Base-by-base conservation (phyloP, 2,888 invertebrate genomes). In the Sesia bembeciformis region DNA sequence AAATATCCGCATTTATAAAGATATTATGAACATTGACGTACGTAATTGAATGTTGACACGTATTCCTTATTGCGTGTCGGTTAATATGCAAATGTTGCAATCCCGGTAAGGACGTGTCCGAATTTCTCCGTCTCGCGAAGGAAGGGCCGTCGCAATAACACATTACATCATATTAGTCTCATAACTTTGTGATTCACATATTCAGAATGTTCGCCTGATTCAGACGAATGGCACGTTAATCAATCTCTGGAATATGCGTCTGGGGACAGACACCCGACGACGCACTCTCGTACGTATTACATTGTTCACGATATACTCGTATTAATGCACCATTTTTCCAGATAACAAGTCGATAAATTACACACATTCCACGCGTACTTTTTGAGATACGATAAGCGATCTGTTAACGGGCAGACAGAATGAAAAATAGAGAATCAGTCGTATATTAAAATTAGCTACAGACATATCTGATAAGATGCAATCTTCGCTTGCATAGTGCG, bases 361-460 rank as follows among this genome's bases (percentile, higher is more conserved):
- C 54, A 58, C 58, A 56, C 62, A 64, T 62, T 64, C 60, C 59
- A 53, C 54, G 54, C 58, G 51, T 57, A 54, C 52, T 53, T 57
- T 58, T 53, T 53, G 57, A 59, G 63, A 40, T 49, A 39, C 53
- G 46, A 56, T 52, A 42, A 50, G 54, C 53, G 55, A 53, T 54
- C 49, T 40, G 55, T 54, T 53, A 51, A 52, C 53, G 40, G 23
- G 53, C 42, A 51, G 56, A 57, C 52, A 52, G 52, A 54, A 57
- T 55, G 50, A 51, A 56, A 63, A 64, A 66, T 54, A 65, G 63
- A 64, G 62, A 62, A 63, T 46, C 66, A 64, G 61, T 67, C 65
- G 62, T 66, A 66, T 65, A 72, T 70, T 76, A 72, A 76, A 81
- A 73, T 76, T 76, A 76, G 75, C 74, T 58, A 68, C 60, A 71